Percentiles rank a stretch among this genome's conserved stretches.
These are phyloP conservation scores for Ferdinandea cuprea DNA, from an alignment of 2,888 invertebrate genomes.

Conservation along the genomic window DNA sequence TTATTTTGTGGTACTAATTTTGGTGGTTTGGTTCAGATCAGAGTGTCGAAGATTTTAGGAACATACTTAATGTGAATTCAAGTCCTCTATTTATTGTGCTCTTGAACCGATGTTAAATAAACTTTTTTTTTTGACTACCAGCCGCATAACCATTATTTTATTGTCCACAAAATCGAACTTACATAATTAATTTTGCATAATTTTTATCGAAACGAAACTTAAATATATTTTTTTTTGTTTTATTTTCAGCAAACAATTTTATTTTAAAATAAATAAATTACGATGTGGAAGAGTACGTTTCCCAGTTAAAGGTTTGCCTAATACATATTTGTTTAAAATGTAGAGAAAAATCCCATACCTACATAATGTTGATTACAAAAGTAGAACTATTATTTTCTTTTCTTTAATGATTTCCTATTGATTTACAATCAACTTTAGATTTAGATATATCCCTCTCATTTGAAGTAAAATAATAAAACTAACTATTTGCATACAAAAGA, in stretches of 20 bases:
- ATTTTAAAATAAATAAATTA: not conserved
- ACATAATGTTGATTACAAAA: slow-evolving; percentile 35
- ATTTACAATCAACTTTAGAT: slow-evolving; percentile 39
- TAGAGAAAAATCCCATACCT: slow-evolving; percentile 41
- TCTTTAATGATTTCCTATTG: slow-evolving; percentile 44
- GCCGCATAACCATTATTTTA: no score
- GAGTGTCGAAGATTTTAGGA: no score
- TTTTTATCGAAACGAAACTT: no score
- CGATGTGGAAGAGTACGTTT: slow-evolving; percentile 30
- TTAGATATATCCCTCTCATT: slow-evolving; percentile 6
- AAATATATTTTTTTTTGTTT: no score
- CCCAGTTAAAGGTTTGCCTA: slow-evolving; percentile 65
- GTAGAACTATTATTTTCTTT: slow-evolving; percentile 56
- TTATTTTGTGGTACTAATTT: no score
- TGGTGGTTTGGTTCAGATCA: no score
- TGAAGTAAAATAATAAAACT: slow-evolving; percentile 26
- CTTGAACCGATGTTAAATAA: no score
- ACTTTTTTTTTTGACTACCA: no score
- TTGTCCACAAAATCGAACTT: no score
- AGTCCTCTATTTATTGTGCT: no score
- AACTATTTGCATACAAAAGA: slow-evolving; percentile 42
- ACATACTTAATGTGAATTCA: no score
- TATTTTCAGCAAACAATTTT: slow-evolving; percentile 37
- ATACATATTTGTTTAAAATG: slow-evolving; percentile 43
- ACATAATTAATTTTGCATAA: no score